phyloP scores from a whole-genome alignment of 2,797 vertebrate species.

The Falco concolor region DNA sequence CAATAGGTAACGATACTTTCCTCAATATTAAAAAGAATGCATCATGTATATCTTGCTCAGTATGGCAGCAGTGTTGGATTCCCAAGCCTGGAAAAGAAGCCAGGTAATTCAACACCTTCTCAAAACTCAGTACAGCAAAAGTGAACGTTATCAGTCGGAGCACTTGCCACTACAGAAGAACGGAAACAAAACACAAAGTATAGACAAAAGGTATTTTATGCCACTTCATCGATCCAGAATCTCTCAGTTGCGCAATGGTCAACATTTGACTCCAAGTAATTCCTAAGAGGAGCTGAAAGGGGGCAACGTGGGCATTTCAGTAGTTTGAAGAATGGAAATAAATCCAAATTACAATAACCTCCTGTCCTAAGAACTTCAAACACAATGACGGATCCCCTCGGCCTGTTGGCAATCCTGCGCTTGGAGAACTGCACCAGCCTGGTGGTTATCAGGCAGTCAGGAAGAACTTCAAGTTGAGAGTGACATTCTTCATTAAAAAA shows the following conservation, averaged over 20 bases:
- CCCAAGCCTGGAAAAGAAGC: slow-evolving; percentile 11
- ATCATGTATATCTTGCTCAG: neutral
- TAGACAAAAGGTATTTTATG: slow-evolving; percentile 29
- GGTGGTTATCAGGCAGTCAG: slow-evolving; percentile 28
- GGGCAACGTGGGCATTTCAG: neutral
- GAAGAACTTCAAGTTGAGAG: slow-evolving; percentile 24
- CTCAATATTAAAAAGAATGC: slow-evolving; percentile 22
- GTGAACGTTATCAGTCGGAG: neutral
- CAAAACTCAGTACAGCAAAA: slow-evolving; percentile 36
- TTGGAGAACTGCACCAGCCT: slow-evolving; percentile 1
- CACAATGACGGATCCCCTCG: neutral
- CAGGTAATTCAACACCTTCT: slow-evolving; percentile 28
- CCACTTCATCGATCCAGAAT: neutral
- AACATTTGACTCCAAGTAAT: neutral
- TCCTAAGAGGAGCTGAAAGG: slow-evolving; percentile 8
- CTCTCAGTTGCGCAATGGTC: slow-evolving; percentile 12
- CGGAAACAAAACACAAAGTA: slow-evolving; percentile 46
- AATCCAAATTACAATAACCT: neutral
- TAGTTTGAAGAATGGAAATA: slow-evolving; percentile 6
- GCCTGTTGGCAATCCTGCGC: neutral
- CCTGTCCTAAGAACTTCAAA: neutral
- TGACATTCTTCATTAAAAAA: slow-evolving; percentile 60
- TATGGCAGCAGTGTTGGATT: neutral
- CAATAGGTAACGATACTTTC: slow-evolving; percentile 9
- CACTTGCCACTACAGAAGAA: slow-evolving; percentile 37